Evolutionary conservation across 2,888 invertebrate species (phyloP), one percentile per base, ranked within the genome.

Genomic region (Netelia inedita): DNA sequence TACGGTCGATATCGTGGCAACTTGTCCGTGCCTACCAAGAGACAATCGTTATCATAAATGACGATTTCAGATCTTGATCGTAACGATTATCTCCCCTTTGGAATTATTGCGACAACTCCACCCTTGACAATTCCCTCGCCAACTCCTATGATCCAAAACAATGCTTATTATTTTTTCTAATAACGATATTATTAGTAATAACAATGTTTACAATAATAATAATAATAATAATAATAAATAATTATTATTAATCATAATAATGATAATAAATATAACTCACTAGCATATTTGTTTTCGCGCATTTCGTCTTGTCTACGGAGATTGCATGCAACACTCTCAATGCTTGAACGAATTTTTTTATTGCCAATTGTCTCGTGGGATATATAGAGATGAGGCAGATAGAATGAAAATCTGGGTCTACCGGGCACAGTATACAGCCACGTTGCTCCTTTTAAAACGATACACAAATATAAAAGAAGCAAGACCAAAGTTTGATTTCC

Each of bases 391-490:
- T 87, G 5, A 89, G 66, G 55, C 88, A 81, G 21, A 88, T 81
- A 9, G 85, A 76, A 43, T 69, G 85, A 55, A 85, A 86, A 11
- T 86, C 74, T n/a, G 68, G 73, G 79, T 88, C 86, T 28, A 88
- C 79, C 21, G 90, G 90, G 73, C 84, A 87, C 5, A 89, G 68
- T 87, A 89, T 89, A 66, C 87, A 88, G n/a, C 89, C 90, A 1
- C 85, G 79, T 87, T 85, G 89, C n/a, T 79, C 86, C 89, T 89
- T 41, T 66, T 46, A 57, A 69, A 74, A 72, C 57, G 59, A 75
- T 50, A 76, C 46, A 66, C 65, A 59, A 57, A 11, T 81, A 68
- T 50, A 57, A 50, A 76, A 28, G 14, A 53, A 61, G 41, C 21
- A n/a, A 78, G 23, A 57, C 46, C 55, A 72, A 46, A 43, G 43